These are phyloP conservation scores for Dermochelys coriacea DNA, from an alignment of 2,797 vertebrate species.

Conservation along the genomic window DNA sequence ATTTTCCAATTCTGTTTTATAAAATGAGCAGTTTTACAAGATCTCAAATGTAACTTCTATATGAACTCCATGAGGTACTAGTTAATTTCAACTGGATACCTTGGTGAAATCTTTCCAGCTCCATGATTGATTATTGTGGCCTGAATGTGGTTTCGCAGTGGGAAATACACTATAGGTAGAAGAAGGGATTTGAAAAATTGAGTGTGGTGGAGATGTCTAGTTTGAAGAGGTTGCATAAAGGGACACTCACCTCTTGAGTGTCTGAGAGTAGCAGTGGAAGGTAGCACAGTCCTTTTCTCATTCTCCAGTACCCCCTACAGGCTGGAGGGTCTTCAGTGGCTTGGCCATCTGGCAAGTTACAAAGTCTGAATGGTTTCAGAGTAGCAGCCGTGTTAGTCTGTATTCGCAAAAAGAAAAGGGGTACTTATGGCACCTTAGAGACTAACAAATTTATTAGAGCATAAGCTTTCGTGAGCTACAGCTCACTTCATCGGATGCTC, in stretches of 20 bases:
- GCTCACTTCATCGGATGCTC: too few species aligned
- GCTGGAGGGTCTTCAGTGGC: neutral
- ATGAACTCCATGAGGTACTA: neutral
- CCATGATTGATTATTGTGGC: neutral
- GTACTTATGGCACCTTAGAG: too few species aligned
- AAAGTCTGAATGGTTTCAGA: neutral
- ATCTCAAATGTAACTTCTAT: conserved; percentile 25
- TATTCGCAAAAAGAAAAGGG: too few species aligned
- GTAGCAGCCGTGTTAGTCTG: too few species aligned
- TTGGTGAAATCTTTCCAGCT: conserved; percentile 13
- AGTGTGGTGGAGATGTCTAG: neutral
- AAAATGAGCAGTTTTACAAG: conserved; percentile 27
- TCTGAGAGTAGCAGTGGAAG: too few species aligned
- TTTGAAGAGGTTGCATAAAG: neutral
- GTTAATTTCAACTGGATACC: conserved; percentile 44
- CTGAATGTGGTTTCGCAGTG: conserved; percentile 1
- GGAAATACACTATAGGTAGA: neutral
- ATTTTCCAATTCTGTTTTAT: conserved; percentile 46
- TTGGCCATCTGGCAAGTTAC: neutral
- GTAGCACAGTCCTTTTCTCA: too few species aligned
- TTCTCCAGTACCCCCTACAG: too few species aligned
- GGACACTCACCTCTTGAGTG: neutral
- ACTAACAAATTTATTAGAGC: too few species aligned
- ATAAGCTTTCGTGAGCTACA: too few species aligned
- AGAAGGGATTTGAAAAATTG: conserved; percentile 26